These are phyloP conservation scores for Lottia scabra DNA, from an alignment of 2,888 invertebrate species.

Conservation along the genomic window DNA sequence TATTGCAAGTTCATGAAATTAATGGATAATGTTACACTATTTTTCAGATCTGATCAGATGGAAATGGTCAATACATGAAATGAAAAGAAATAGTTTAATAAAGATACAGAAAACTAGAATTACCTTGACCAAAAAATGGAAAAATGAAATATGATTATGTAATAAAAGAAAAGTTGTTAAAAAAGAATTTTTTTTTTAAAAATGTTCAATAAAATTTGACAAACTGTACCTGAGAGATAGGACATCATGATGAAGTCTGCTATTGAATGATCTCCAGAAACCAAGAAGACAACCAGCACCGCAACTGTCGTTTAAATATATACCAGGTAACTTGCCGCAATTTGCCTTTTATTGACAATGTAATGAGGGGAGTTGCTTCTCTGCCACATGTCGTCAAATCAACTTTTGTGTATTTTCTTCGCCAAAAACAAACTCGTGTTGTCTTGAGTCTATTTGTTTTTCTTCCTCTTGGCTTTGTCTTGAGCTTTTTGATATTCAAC, in stretches of 20 bases:
- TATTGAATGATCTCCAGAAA: not conserved
- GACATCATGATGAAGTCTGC: constrained; percentile 7
- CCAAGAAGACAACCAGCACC: not conserved
- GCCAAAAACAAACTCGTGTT: constrained; percentile 1
- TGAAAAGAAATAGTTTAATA: too few relatives aligned
- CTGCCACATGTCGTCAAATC: not conserved
- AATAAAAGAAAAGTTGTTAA: too few relatives aligned
- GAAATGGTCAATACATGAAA: too few relatives aligned
- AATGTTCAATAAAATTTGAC: too few relatives aligned
- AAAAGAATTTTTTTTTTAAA: too few relatives aligned
- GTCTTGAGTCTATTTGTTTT: not conserved
- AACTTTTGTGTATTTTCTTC: constrained; percentile 2
- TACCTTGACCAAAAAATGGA: too few relatives aligned
- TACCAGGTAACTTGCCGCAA: not conserved
- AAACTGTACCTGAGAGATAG: not conserved
- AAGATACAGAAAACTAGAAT: too few relatives aligned
- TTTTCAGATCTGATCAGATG: too few relatives aligned
- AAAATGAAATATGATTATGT: too few relatives aligned
- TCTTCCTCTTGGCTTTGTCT: not conserved
- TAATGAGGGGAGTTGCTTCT: constrained; percentile 2
- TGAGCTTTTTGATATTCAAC: not conserved
- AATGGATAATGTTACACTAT: too few relatives aligned
- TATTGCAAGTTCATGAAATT: too few relatives aligned
- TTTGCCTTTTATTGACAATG: constrained; percentile 3
- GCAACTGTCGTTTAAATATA: not conserved